Base-by-base conservation (phyloP, 30 jellyfish, hydroid and myxozoan genomes). In the Mastigias papua region DNA sequence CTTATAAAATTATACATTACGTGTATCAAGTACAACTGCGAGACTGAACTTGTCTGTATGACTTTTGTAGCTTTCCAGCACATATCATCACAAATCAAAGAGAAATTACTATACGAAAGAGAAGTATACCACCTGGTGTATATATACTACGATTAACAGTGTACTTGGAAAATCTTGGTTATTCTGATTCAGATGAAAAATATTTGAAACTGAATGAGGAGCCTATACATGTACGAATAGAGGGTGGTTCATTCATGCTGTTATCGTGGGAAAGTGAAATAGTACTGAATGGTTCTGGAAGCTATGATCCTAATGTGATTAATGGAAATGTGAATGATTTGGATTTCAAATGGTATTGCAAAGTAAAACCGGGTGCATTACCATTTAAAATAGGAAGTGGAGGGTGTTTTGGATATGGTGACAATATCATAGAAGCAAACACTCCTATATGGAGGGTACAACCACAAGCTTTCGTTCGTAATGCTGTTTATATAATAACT, bases 381-480 rank as follows among this genome's bases (percentile, higher is more conserved):
- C 75, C 34, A 51, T 84, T 54, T 70, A 48, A 27, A n/a, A 70
- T 84, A 16, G 93, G 81, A 42, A 48, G n/a, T 9, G 87, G 93
- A 10, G 93, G 93, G 13, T 84, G 93, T 57, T 71, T 84, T 84
- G 93, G 93, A 4, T 62, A 70, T 51, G 93, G 93, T 23, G 72
- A 71, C 1, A 29, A 37, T 0, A 31, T 84, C 48, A 32, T 84
- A 22, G 87, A 72, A 64, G 20, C 60, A 31, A 21, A 71, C 32
- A 17, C 23, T 16, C 26, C 82, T 26, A 84, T 84, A 46, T 72
- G 87, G 93, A 84, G 61, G n/a, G 54, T 84, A 29, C 74, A 65
- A 10, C 86, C 86, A 1, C 32, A 71, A 48, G 20, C 32, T 7
- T 26, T 84, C 21, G 28, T 70, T 16, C 75, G 77, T 8, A 71